Evolutionary conservation across 2,113 vertebrate species (phyloP), one percentile per base, ranked within the genome.

Genomic region (Chaetops frenatus): DNA sequence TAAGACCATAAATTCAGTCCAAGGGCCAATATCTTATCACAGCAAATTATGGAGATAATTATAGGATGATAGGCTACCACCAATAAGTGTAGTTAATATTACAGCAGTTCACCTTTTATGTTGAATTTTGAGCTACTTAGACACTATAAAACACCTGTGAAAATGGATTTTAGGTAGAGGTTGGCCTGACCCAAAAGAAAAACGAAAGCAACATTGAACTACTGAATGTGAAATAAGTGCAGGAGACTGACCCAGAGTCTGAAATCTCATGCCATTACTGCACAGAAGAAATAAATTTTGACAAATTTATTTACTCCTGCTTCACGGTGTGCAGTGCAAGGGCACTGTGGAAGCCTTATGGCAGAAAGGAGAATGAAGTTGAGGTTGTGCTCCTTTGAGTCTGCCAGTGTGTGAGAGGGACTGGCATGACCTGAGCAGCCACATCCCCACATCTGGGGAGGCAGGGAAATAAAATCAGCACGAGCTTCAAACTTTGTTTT

Each of bases 331-430:
- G 50, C 16, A 17, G 7, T 6, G 3, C 60, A 20, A 51, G 35
- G 15, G 21, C 60, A 7, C 44, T 42, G n/a, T 42, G 20, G 19
- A 51, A 65, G 33, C 1, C 0, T 67, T 44, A 5, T 0, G 0
- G 25, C 45, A 79, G 4, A 72, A 50, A 31, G 60, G 31, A 66
- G 54, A 44, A 35, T 10, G 33, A 10, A 33, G 11, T 4, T 33
- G n/a, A 38, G 24, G 24, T 58, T 80, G 40, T 76, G 56, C 12
- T 95, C 27, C 38, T 76, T 76, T 40, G 29, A 28, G 13, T 51
- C 15, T 80, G 33, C 13, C 44, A 53, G 23, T 1, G 1, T 35
- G 31, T 53, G 58, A 76, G 45, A 58, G 44, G 31, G 6, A n/a
- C 50, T 48, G 54, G 35, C 7, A 3, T n/a, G 42, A 42, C 45